Evolutionary conservation across 2,888 invertebrate species (phyloP).

Genomic region (Notodonta ziczac): DNA sequence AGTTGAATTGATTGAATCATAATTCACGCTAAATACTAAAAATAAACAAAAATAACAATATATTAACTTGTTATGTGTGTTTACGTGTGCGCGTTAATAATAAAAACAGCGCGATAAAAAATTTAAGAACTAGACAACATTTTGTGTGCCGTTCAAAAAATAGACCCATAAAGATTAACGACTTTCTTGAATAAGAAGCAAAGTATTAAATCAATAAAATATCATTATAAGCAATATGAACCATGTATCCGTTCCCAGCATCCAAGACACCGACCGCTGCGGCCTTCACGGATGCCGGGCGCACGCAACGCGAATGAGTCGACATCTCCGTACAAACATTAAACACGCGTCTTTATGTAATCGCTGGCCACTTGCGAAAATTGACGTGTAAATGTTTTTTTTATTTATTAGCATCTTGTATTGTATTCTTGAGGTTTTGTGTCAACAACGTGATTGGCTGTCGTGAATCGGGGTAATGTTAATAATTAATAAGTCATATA

Average conservation of each 20-base stretch:
- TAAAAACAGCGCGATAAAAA: too few relatives aligned
- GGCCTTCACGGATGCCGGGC: slow-evolving; percentile 40
- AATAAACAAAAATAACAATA: too few relatives aligned
- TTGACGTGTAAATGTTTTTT: slow-evolving; percentile 32
- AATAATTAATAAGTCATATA: too few relatives aligned
- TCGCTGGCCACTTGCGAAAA: slow-evolving; percentile 39
- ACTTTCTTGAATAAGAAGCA: too few relatives aligned
- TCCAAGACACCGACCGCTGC: slow-evolving; percentile 12
- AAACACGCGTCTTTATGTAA: slow-evolving; percentile 38
- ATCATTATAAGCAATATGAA: not conserved
- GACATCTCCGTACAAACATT: slow-evolving; percentile 28
- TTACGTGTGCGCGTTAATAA: too few relatives aligned
- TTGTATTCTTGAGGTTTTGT: not conserved
- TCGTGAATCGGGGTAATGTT: not conserved
- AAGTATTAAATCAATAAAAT: too few relatives aligned
- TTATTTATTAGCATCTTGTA: slow-evolving; percentile 5
- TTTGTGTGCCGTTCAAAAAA: too few relatives aligned
- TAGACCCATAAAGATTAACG: too few relatives aligned
- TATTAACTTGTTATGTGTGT: too few relatives aligned
- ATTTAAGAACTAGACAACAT: too few relatives aligned
- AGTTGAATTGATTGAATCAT: too few relatives aligned
- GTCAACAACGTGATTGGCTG: not conserved
- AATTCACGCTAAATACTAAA: too few relatives aligned
- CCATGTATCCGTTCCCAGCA: not conserved
- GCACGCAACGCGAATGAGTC: slow-evolving; percentile 35